Percentiles rank a stretch among this genome's conserved stretches.
phyloP scores from a whole-genome alignment of 2,113 vertebrate species.

The Steatornis caripensis region DNA sequence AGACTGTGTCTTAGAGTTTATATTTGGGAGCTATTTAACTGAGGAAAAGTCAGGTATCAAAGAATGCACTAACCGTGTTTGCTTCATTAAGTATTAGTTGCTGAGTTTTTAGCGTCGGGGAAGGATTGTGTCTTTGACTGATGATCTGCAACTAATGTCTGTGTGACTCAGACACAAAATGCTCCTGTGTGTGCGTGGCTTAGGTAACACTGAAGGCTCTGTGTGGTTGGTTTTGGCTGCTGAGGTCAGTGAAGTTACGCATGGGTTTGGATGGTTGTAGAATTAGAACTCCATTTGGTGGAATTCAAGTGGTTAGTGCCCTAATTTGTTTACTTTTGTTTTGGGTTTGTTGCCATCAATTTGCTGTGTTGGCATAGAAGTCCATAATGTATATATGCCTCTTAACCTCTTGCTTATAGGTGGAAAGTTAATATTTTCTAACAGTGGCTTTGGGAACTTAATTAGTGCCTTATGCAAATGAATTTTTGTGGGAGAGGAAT shows the following conservation, averaged over 20 bases:
- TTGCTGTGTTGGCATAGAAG: neutral
- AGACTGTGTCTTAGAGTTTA: neutral
- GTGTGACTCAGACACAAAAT: neutral
- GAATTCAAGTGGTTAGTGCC: neutral
- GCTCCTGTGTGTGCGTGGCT: neutral
- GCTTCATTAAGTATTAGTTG: neutral
- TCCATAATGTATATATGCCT: neutral
- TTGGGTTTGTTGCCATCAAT: neutral
- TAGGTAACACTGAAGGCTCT: fast-evolving
- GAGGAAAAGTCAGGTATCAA: neutral
- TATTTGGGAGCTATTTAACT: neutral
- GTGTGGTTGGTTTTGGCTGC: neutral
- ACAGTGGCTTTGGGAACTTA: neutral
- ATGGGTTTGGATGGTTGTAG: neutral
- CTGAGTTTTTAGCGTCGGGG: neutral
- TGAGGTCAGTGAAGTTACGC: neutral
- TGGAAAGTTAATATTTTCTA: neutral
- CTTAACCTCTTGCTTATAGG: neutral
- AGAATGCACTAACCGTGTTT: neutral
- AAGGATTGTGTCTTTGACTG: neutral
- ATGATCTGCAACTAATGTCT: neutral
- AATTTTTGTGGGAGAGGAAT: neutral
- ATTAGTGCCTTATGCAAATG: neutral
- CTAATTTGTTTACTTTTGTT: neutral
- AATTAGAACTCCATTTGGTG: neutral